phyloP scores from a whole-genome alignment of 1,140 invertebrate species.

The Tetramorium alpestre region DNA sequence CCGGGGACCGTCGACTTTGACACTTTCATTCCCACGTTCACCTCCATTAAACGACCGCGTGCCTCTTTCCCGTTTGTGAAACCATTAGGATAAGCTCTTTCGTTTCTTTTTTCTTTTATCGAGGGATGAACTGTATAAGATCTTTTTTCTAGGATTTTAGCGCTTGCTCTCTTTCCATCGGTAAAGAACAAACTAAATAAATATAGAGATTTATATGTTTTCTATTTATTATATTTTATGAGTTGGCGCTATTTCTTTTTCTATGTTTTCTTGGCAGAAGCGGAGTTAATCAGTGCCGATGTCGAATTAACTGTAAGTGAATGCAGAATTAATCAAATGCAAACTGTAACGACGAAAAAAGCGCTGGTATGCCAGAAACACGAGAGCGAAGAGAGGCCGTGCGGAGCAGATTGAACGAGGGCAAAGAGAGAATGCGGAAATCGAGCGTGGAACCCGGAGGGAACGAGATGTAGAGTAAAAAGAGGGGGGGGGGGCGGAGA shows the following conservation, averaged over 20 bases:
- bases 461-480: constrained; percentile 38
- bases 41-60: not conserved
- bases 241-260: not conserved
- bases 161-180: not conserved
- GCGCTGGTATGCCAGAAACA: constrained; percentile 42
- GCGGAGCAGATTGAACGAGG: constrained; percentile 38
- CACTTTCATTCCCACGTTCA: constrained; percentile 33
- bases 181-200: not conserved
- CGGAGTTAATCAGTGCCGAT: constrained; percentile 58
- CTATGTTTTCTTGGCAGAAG: not conserved
- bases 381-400: constrained; percentile 4
- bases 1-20: constrained; percentile 25
- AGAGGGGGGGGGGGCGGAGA: constrained; percentile 49
- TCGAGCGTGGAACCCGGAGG: constrained; percentile 24
- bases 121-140: not conserved
- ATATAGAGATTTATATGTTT: not conserved
- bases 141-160: not conserved
- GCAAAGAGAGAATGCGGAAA: constrained; percentile 34
- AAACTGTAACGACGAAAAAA: constrained; percentile 66
- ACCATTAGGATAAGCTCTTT: not conserved
- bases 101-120: not conserved
- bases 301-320: constrained; percentile 64
- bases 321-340: constrained; percentile 69
- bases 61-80: not conserved
- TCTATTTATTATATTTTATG: not conserved